Evolutionary conservation across 2,888 invertebrate species (phyloP).

Genomic region (Drosophila eohydei): DNA sequence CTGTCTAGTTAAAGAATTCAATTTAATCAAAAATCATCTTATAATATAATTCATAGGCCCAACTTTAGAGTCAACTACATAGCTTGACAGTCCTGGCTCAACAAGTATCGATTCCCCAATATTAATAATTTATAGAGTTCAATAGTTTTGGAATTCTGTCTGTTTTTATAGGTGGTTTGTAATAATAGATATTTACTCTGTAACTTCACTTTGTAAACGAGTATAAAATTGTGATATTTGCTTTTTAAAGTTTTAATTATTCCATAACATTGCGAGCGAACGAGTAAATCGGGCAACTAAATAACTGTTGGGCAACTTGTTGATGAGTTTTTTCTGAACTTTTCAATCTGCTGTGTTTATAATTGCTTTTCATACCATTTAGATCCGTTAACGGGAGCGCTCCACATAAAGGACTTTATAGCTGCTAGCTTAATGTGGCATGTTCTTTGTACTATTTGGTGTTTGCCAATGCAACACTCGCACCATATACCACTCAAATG

Average conservation of each 20-base stretch:
- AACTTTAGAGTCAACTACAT: background rate
- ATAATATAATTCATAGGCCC: background rate
- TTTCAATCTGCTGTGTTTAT: background rate
- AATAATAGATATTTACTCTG: background rate
- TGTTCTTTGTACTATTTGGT: background rate
- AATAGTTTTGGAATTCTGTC: background rate
- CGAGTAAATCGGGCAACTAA: background rate
- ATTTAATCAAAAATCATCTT: too few species aligned
- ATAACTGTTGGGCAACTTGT: background rate
- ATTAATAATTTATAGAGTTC: background rate
- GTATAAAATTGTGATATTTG: background rate
- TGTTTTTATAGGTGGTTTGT: background rate
- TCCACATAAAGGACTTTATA: background rate
- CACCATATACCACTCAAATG: background rate
- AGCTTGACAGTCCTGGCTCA: background rate
- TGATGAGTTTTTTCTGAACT: conserved; percentile 5
- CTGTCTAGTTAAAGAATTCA: too few species aligned
- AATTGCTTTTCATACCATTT: background rate
- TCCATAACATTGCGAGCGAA: background rate
- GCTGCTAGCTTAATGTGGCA: background rate
- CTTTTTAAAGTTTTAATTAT: background rate
- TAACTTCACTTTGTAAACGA: background rate
- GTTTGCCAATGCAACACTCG: background rate
- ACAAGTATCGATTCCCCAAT: too few species aligned
- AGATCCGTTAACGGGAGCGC: background rate